Conservation (phyloP, 2,797 vertebrate genomes). For the Manis crassicaudata region DNA sequence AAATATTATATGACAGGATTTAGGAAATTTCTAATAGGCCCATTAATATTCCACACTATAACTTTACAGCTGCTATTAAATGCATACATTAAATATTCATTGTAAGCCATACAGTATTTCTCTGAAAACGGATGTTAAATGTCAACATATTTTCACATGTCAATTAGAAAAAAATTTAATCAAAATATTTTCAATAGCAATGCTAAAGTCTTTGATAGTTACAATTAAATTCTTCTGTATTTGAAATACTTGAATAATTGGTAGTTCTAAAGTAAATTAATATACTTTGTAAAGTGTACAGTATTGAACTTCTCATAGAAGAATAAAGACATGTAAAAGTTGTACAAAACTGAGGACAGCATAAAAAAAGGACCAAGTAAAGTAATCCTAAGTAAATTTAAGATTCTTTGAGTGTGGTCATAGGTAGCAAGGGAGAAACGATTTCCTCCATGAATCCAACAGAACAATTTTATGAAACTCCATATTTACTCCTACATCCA, state of each 20-base stretch:
- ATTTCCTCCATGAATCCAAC: not conserved
- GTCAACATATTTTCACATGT: not conserved
- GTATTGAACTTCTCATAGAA: not conserved
- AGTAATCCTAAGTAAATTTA: not conserved
- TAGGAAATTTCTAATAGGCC: not conserved
- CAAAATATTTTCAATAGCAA: constrained; percentile 47
- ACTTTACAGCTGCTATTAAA: not conserved
- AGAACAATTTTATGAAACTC: not conserved
- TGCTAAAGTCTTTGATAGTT: not conserved
- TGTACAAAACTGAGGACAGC: not conserved
- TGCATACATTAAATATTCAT: not conserved
- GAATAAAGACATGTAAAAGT: not conserved
- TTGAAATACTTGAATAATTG: not conserved
- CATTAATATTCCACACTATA: not conserved
- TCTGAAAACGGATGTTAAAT: not conserved
- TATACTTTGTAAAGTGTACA: not conserved
- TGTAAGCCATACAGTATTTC: constrained; percentile 29
- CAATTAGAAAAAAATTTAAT: constrained; percentile 16
- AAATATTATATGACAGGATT: not conserved
- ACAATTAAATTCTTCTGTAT: not conserved
- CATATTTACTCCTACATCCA: not conserved
- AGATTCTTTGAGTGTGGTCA: not conserved
- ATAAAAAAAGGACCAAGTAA: not conserved
- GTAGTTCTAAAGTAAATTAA: constrained; percentile 24
- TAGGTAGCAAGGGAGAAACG: not conserved